Evolutionary conservation across 2,113 vertebrate species (phyloP).

Genomic region (Oenanthe melanoleuca): DNA sequence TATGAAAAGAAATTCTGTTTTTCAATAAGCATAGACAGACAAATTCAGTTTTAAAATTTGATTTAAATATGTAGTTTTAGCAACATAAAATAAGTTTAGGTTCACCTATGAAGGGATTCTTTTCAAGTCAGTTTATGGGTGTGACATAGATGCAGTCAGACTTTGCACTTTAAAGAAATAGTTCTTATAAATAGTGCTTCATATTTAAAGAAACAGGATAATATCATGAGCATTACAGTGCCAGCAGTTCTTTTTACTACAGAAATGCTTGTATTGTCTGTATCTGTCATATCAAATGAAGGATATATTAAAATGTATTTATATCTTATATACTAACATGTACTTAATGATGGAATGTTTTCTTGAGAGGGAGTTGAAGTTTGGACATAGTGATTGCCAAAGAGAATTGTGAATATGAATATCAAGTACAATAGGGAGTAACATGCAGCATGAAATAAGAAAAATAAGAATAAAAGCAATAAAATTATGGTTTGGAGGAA

Average conservation of each 20-base stretch:
- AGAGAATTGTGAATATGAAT: background rate
- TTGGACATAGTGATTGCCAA: background rate
- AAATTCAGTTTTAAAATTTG: background rate
- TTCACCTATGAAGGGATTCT: background rate
- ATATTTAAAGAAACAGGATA: background rate
- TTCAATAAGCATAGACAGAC: background rate
- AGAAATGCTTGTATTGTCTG: background rate
- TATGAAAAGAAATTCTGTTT: background rate
- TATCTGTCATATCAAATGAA: background rate
- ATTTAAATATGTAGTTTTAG: background rate
- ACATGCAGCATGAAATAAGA: background rate
- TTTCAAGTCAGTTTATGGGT: background rate
- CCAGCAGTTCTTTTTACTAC: background rate
- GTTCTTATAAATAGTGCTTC: background rate
- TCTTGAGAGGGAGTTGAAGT: background rate
- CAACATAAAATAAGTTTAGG: background rate
- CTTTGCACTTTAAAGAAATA: background rate
- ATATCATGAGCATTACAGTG: background rate
- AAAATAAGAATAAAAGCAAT: background rate
- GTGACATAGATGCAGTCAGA: background rate
- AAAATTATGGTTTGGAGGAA: background rate
- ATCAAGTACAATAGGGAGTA: background rate
- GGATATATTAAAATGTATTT: background rate
- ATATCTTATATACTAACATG: background rate
- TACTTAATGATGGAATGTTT: background rate